Base-by-base conservation (phyloP, 2,113 vertebrate species). In the Cnemophilus loriae region DNA sequence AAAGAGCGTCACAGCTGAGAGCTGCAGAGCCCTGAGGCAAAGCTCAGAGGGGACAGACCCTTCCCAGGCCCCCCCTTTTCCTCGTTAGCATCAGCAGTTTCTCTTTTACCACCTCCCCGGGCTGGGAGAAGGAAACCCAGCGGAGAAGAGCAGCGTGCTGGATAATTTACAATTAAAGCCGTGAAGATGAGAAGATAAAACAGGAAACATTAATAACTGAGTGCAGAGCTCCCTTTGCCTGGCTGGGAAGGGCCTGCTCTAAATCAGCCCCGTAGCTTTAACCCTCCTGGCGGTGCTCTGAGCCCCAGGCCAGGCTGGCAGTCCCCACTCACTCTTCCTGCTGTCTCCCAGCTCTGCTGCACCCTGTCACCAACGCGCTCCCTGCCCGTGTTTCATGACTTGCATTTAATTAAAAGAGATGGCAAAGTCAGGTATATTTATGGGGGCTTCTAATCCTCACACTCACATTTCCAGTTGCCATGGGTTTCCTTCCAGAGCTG, bases 351-450 rank as follows among this genome's bases (percentile, higher is more conserved):
- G 52, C 33, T 6, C 61, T 9, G 60, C 84, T 81, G 63, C 33
- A 3, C 95, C 86, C 90, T 63, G 86, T 78, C 91, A 85, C 53
- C 26, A 4, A 7, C 13, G 1, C 41, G 1, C 86, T 84, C 91
- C 14, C 44, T 35, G 92, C 86, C 90, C 9, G 8, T 74, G 93
- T 73, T 96, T 95, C 91, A 92, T 33, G 81, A 50, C 88, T 93
- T 91, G 96, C 80, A 85, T 89, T 91, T 94, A 87, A 83, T 93
- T 89, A 93, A 69, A 93, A 70, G 82, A 65, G 91, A 93, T 87
- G 90, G 94, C 93, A 93, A 71, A 96, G 84, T 26, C 92, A 93
- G 96, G 92, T 88, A 37, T 90, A 84, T 94, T 96, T 94, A 95
- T 78, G 83, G 84, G 80, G 90, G 73, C 47, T 93, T 74, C 85